These are phyloP conservation scores for Callocephalon fimbriatum DNA, from an alignment of 2,113 vertebrate species.

Conservation along the genomic window DNA sequence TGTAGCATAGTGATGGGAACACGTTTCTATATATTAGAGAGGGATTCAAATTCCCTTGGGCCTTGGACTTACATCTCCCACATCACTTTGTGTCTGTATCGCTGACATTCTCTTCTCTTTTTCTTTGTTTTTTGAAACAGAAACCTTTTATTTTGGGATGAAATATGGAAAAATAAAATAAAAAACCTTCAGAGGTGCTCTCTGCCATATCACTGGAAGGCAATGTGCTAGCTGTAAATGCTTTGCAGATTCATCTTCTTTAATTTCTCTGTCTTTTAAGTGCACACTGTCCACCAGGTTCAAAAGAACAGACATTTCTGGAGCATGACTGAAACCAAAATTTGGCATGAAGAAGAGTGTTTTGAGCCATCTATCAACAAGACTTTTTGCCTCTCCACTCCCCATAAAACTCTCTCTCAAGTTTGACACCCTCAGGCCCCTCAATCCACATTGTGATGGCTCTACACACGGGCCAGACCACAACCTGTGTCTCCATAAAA, in stretches of 20 bases:
- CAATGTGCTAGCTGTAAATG: background rate
- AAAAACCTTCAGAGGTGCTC: background rate
- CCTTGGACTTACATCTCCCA: background rate
- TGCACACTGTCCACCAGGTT: background rate
- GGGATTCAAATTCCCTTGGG: background rate
- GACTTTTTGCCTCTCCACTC: background rate
- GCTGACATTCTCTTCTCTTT: background rate
- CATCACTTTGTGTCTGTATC: background rate
- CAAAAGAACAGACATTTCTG: constrained; percentile 33
- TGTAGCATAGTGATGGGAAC: background rate
- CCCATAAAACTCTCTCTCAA: background rate
- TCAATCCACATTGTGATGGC: background rate
- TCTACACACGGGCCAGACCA: background rate
- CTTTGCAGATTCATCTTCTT: constrained; percentile 21
- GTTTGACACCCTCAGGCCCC: background rate
- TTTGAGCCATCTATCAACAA: constrained; percentile 2
- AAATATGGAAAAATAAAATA: background rate
- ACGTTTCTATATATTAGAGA: background rate
- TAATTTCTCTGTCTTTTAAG: constrained; percentile 46
- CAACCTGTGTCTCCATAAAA: background rate
- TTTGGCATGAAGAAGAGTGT: background rate
- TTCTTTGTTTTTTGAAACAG: background rate
- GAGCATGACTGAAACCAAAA: constrained; percentile 22
- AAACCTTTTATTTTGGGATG: background rate
- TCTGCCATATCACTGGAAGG: background rate